Percentiles rank a stretch among this genome's conserved stretches.
Conservation (phyloP, 2,113 vertebrate genomes). For the Apus apus region DNA sequence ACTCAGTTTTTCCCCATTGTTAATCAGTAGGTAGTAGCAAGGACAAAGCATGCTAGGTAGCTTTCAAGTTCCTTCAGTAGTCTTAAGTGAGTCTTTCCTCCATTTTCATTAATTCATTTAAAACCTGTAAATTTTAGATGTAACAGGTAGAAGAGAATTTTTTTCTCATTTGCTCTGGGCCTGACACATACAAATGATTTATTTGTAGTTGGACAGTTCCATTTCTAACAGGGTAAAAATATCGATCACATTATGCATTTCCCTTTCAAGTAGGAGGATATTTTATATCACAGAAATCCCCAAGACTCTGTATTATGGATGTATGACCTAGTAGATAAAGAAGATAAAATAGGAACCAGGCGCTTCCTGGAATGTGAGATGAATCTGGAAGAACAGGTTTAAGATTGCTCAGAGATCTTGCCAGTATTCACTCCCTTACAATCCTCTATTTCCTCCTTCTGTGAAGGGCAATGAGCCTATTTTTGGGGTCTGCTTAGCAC, state of each 20-base stretch:
- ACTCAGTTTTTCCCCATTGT: not conserved
- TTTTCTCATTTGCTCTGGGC: not conserved
- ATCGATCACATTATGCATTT: not conserved
- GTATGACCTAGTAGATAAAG: not conserved
- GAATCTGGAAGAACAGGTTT: not conserved
- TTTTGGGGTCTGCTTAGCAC: not conserved
- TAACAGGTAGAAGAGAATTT: not conserved
- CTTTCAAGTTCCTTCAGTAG: not conserved
- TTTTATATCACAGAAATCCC: conserved; percentile 16
- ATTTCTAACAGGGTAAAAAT: not conserved
- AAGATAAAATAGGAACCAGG: not conserved
- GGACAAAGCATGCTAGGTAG: not conserved
- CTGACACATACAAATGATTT: not conserved
- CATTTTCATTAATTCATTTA: not conserved
- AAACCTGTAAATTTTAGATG: not conserved
- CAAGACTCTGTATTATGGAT: not conserved
- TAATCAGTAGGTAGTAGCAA: conserved; percentile 16
- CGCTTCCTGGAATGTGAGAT: not conserved
- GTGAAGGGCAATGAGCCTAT: not conserved
- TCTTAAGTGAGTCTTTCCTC: not conserved
- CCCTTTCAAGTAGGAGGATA: not conserved
- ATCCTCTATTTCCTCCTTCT: not conserved
- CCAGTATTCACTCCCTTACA: not conserved
- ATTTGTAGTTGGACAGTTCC: not conserved
- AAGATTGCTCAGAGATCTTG: not conserved